Evolutionary conservation across 2,888 invertebrate genomes (phyloP).

Genomic region (Agrilus cyanescens): DNA sequence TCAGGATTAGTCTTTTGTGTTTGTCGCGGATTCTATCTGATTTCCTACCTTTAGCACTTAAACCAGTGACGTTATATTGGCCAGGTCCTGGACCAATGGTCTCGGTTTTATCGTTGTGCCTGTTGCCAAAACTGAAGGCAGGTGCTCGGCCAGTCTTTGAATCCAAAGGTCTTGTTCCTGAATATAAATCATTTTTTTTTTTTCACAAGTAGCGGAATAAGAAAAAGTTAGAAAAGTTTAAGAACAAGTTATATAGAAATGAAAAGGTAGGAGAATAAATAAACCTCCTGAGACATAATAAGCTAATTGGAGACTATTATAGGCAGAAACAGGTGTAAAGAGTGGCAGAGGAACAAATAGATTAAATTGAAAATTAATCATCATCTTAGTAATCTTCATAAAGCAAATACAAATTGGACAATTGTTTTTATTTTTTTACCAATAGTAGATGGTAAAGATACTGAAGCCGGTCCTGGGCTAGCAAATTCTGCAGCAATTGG

Average conservation of each 20-base stretch:
- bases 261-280: too few species aligned
- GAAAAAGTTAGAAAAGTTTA: background rate
- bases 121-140: slow-evolving; percentile 70
- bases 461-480: slow-evolving; percentile 82
- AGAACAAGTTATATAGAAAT: too few species aligned
- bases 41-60: slow-evolving; percentile 64
- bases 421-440: slow-evolving; percentile 41
- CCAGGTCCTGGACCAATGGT: slow-evolving; percentile 78
- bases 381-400: too few species aligned
- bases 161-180: slow-evolving; percentile 62
- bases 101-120: slow-evolving; percentile 42
- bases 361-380: too few species aligned
- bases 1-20: too few species aligned
- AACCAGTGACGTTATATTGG: slow-evolving; percentile 78
- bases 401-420: background rate
- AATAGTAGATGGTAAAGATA: slow-evolving; percentile 67
- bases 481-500: slow-evolving; percentile 78
- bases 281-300: too few species aligned
- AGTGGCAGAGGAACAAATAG: too few species aligned
- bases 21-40: background rate
- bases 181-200: slow-evolving; percentile 6
- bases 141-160: slow-evolving; percentile 69
- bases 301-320: too few species aligned
- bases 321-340: too few species aligned
- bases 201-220: background rate